Evolutionary conservation across 2,113 vertebrate species (phyloP).

Genomic region (Gavia stellata): DNA sequence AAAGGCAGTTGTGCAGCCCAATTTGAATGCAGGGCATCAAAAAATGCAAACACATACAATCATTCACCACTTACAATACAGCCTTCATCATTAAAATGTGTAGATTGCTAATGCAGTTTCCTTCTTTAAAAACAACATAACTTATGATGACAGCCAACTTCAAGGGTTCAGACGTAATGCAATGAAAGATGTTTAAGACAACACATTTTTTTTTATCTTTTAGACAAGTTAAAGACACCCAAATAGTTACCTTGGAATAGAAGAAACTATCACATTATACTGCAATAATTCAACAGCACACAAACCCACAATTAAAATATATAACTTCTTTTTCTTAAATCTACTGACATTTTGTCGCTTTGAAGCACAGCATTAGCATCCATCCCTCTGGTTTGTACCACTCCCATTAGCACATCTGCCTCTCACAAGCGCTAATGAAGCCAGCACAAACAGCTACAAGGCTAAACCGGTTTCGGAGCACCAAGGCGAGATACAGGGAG

Average conservation of each 20-base stretch:
- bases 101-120: background rate
- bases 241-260: background rate
- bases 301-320: background rate
- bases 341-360: background rate
- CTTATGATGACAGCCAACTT: background rate
- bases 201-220: background rate
- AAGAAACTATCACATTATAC: background rate
- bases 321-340: background rate
- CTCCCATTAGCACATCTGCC: background rate
- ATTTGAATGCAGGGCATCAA: background rate
- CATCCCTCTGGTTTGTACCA: background rate
- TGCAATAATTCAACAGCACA: background rate
- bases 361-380: background rate
- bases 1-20: background rate
- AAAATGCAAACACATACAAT: background rate
- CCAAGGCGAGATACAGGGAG: no score
- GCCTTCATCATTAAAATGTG: background rate
- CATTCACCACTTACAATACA: background rate
- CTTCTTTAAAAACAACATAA: background rate
- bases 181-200: background rate
- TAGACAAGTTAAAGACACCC: background rate
- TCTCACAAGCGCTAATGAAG: background rate
- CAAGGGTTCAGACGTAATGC: background rate
- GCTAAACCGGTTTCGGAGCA: no score
- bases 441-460: background rate